A percentile compares a stretch with the other conserved stretches of the same genome.
These are phyloP conservation scores for Tragelaphus imberbis DNA, from an alignment of 2,113 vertebrate species.

Conservation along the genomic window DNA sequence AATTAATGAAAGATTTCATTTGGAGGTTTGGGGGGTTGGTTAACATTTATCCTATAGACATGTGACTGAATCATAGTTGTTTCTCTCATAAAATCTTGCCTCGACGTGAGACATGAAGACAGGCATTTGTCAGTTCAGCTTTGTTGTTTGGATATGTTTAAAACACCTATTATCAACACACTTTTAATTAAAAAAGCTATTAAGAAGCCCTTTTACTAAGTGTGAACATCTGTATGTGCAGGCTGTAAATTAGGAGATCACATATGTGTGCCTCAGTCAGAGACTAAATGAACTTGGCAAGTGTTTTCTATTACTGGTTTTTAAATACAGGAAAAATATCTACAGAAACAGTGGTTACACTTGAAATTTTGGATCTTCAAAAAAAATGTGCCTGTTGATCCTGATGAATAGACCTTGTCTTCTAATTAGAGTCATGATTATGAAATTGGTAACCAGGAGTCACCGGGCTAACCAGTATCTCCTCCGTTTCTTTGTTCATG, in stretches of 20 bases:
- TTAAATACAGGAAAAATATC: slow-evolving; percentile 65
- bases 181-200: slow-evolving; percentile 82
- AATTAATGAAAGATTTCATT: slow-evolving; percentile 83
- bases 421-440: not conserved
- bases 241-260: slow-evolving; percentile 79
- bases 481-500: not conserved
- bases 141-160: slow-evolving; percentile 77
- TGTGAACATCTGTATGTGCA: slow-evolving; percentile 80
- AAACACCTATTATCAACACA: slow-evolving; percentile 80
- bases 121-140: slow-evolving; percentile 77
- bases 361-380: slow-evolving; percentile 29
- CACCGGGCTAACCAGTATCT: not conserved
- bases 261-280: slow-evolving; percentile 76
- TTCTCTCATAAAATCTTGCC: slow-evolving; percentile 61
- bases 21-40: slow-evolving; percentile 65
- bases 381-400: not conserved
- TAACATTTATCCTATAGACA: slow-evolving; percentile 77
- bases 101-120: slow-evolving; percentile 70
- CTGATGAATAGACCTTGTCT: not conserved
- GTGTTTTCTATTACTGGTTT: slow-evolving; percentile 69
- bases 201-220: slow-evolving; percentile 77
- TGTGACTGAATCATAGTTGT: slow-evolving; percentile 47
- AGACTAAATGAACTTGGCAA: slow-evolving; percentile 74
- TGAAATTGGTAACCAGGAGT: not conserved
- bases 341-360: slow-evolving; percentile 25